A percentile compares a stretch with the other conserved stretches of the same genome.
Conservation (phyloP, 1,140 invertebrate genomes). For the Cherax destructor region DNA sequence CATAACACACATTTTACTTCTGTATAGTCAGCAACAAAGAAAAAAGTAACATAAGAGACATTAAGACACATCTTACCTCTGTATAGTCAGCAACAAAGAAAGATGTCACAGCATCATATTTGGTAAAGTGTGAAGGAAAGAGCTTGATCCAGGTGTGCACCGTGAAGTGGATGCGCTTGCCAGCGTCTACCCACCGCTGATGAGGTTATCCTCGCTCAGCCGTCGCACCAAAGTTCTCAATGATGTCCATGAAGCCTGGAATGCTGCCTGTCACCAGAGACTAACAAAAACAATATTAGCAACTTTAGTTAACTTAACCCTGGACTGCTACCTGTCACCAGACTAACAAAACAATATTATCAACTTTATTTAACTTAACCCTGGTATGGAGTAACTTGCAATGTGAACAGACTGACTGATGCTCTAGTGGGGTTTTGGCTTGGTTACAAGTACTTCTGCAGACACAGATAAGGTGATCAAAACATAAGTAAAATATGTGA, state of each 20-base stretch:
- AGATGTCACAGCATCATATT: conserved; percentile 90
- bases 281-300: conserved; percentile 76
- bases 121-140: conserved; percentile 86
- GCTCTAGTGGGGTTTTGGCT: no score
- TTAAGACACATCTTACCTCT: conserved; percentile 80
- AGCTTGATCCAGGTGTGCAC: conserved; percentile 97
- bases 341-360: no score
- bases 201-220: conserved; percentile 86
- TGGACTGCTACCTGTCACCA: no score
- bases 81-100: conserved; percentile 97
- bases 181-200: conserved; percentile 81
- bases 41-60: conserved; percentile 85
- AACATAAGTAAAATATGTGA: no score
- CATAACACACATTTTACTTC: conserved; percentile 80
- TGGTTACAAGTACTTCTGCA: no score
- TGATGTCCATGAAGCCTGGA: conserved; percentile 93
- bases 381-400: no score
- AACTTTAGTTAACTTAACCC: neutral
- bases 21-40: conserved; percentile 95
- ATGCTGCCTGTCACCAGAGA: conserved; percentile 91
- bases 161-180: conserved; percentile 87
- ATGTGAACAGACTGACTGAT: no score
- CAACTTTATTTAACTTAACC: no score
- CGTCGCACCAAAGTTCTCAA: conserved; percentile 88
- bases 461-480: no score